Evolutionary conservation across 2,113 vertebrate genomes (phyloP).

Genomic region (Prunella himalayana): DNA sequence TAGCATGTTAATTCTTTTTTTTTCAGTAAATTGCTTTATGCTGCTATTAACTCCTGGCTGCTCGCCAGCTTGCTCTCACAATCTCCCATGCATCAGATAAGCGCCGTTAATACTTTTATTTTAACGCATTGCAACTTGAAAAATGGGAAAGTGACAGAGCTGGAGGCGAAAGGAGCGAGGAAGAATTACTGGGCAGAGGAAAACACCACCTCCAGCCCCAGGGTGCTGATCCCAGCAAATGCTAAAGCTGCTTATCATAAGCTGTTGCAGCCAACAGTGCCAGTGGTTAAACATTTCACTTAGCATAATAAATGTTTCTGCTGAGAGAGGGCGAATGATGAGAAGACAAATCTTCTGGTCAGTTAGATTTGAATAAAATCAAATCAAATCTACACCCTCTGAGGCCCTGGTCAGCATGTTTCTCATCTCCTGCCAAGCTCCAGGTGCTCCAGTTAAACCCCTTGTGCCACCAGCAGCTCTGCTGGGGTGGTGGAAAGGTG

Average conservation of each 20-base stretch:
- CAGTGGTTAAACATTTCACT: not conserved
- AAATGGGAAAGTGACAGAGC: not conserved
- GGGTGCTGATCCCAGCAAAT: not conserved
- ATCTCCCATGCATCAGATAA: conserved; percentile 11
- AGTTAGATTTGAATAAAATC: not conserved
- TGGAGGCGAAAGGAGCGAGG: fast-evolving
- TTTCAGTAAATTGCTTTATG: conserved; percentile 44
- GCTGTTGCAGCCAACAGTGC: not conserved
- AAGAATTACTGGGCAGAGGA: not conserved
- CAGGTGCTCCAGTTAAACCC: not conserved
- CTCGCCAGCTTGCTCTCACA: conserved; percentile 17
- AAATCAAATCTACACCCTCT: not conserved
- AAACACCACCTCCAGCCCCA: not conserved
- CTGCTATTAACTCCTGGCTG: conserved; percentile 57
- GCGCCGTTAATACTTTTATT: not conserved
- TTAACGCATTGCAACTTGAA: not conserved
- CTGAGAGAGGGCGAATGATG: not conserved
- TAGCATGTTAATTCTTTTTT: conserved; percentile 44
- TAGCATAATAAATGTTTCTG: not conserved
- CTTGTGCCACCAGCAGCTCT: not conserved
- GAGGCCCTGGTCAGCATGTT: not conserved
- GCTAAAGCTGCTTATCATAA: not conserved
- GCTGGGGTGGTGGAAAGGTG: not conserved
- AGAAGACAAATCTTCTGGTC: not conserved
- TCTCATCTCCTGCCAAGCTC: not conserved